Evolutionary conservation across 1,140 invertebrate genomes (phyloP).

Genomic region (Meloidogyne chitwoodi): DNA sequence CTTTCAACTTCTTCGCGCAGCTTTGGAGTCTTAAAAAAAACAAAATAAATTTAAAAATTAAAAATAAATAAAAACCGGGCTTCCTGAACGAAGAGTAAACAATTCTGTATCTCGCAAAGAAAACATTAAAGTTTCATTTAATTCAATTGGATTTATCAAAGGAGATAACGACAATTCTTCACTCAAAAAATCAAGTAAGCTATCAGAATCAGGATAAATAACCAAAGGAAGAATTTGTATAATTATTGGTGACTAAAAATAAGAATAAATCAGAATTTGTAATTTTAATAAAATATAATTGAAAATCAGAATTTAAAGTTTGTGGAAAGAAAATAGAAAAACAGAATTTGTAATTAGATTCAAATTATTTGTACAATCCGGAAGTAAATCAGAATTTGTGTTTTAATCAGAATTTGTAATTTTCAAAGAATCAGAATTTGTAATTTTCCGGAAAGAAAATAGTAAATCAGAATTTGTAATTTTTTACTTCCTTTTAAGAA

Average conservation of each 20-base stretch:
- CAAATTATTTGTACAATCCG: no score
- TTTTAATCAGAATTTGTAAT: neutral
- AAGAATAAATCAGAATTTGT: neutral
- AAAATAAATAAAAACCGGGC: constrained; percentile 52
- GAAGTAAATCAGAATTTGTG: no score
- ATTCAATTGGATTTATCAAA: constrained; percentile 48
- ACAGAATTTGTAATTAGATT: no score
- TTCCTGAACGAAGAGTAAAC: constrained; percentile 61
- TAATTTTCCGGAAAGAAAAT: no score
- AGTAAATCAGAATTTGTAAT: neutral
- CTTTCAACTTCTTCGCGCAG: constrained; percentile 62
- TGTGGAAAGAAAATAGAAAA: no score
- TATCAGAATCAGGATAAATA: constrained; percentile 64
- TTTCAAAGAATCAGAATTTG: neutral
- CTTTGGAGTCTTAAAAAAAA: constrained; percentile 34
- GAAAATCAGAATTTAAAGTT: neutral
- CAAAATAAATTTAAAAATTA: neutral
- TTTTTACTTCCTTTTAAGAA: no score
- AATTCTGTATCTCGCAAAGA: constrained; percentile 63
- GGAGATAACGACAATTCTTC: constrained; percentile 40
- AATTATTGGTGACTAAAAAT: constrained; percentile 55
- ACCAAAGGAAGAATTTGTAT: constrained; percentile 65
- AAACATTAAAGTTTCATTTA: constrained; percentile 63
- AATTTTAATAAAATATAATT: neutral
- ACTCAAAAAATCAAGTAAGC: constrained; percentile 61